A percentile compares a stretch with the other conserved stretches of the same genome.
phyloP scores from a whole-genome alignment of 2,888 invertebrate genomes.

The Gerosis bhagava region DNA sequence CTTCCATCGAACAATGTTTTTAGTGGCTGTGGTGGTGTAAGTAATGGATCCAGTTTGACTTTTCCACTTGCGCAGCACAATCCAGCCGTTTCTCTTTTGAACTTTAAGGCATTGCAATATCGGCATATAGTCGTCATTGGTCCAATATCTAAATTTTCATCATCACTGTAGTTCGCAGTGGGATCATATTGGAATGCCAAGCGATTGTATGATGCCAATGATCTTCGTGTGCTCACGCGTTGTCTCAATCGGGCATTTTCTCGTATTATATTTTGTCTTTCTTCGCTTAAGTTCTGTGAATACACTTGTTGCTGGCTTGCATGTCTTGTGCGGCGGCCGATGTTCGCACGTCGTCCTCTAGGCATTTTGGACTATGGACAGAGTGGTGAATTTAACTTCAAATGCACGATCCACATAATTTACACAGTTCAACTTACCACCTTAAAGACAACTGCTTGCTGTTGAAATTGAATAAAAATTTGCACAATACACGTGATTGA shows the following conservation, averaged over 20 bases:
- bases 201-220: constrained; percentile 41
- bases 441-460: neutral
- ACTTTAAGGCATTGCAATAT: constrained; percentile 18
- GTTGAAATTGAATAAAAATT: no score
- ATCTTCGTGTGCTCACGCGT: constrained; percentile 38
- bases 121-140: constrained; percentile 13
- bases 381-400: no score
- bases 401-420: constrained; percentile 6
- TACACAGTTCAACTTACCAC: constrained; percentile 6
- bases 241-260: constrained; percentile 40
- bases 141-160: constrained; percentile 7
- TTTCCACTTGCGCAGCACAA: constrained; percentile 10
- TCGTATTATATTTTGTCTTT: constrained; percentile 37
- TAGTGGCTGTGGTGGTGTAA: constrained; percentile 1
- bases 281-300: no score
- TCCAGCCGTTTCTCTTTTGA: constrained; percentile 4
- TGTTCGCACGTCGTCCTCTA: neutral
- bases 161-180: constrained; percentile 13
- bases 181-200: constrained; percentile 32
- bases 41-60: constrained; percentile 1
- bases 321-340: no score
- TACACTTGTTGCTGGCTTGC: no score
- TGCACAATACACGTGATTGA: no score
- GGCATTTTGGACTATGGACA: no score
- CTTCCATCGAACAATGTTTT: no score